Conservation (phyloP, 2,888 invertebrate genomes). For the Podotricha telesiphe region DNA sequence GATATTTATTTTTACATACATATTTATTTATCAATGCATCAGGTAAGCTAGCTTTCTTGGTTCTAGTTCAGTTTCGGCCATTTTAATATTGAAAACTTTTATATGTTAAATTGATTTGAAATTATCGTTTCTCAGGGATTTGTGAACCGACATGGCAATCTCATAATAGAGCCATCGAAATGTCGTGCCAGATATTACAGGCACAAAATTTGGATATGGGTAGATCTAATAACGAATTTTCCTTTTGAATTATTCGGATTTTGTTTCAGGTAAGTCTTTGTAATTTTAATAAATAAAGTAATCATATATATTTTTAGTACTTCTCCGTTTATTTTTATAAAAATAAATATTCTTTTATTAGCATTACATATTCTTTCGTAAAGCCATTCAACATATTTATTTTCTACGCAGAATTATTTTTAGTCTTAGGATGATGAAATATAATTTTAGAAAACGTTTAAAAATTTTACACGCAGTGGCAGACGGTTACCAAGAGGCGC, state of each 20-base stretch:
- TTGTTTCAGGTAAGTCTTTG: conserved; percentile 61
- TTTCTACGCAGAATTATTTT: too few species aligned
- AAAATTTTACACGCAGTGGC: too few species aligned
- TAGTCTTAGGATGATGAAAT: too few species aligned
- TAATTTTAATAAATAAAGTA: too few species aligned
- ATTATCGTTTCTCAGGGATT: conserved; percentile 59
- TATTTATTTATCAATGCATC: conserved; percentile 64
- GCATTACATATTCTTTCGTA: too few species aligned
- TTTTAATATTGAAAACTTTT: not conserved
- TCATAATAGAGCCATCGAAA: conserved; percentile 58
- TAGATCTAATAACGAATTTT: conserved; percentile 64
- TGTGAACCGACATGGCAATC: conserved; percentile 65
- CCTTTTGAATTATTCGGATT: conserved; percentile 68
- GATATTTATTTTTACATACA: conserved; percentile 70
- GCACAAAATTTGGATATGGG: conserved; percentile 62
- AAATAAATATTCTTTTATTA: too few species aligned
- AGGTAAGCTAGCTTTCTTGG: conserved; percentile 54
- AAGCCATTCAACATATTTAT: too few species aligned
- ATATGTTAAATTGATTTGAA: not conserved
- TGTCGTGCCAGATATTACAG: conserved; percentile 69
- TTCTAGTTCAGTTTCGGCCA: too few species aligned
- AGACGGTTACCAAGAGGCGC: too few species aligned
- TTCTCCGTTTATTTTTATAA: too few species aligned
- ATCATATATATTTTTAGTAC: too few species aligned
- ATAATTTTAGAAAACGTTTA: too few species aligned